A percentile compares a stretch with the other conserved stretches of the same genome.
These are phyloP conservation scores for Phymanthus crucifer DNA, from an alignment of 92 coral and sea anemone genomes.

Conservation along the genomic window DNA sequence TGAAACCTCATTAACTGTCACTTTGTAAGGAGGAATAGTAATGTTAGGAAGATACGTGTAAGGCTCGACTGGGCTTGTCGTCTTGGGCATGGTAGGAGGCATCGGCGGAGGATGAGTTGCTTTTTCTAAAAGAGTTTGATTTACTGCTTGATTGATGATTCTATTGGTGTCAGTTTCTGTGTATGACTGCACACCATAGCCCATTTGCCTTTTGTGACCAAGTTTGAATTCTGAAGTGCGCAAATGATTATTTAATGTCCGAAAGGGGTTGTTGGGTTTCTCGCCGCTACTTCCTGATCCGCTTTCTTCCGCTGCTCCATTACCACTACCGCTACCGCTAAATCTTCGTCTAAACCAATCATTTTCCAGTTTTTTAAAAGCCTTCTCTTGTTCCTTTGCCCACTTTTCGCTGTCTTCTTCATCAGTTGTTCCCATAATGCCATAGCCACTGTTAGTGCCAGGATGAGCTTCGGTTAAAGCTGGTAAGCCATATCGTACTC, in stretches of 20 bases:
- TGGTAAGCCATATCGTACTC: neutral
- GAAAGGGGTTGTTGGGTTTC: neutral
- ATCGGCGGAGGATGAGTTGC: constrained; percentile 36
- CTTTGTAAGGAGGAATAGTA: no score
- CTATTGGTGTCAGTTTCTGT: neutral
- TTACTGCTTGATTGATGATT: constrained; percentile 23
- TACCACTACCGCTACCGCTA: neutral
- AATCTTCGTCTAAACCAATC: neutral
- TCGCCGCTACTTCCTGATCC: constrained; percentile 16
- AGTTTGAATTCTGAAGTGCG: neutral
- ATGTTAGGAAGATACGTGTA: constrained; percentile 21
- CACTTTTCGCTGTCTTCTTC: constrained; percentile 54
- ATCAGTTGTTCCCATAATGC: constrained; percentile 48
- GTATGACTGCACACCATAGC: neutral
- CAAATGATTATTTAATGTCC: neutral
- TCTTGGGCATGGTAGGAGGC: constrained; percentile 34
- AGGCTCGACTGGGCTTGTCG: constrained; percentile 18
- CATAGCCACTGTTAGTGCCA: constrained; percentile 26
- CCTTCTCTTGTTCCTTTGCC: constrained; percentile 36
- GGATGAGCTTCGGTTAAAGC: constrained; percentile 10
- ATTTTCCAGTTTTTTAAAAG: constrained; percentile 10
- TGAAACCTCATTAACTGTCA: constrained; percentile 5
- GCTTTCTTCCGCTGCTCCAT: constrained; percentile 7
- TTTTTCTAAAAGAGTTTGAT: constrained; percentile 26
- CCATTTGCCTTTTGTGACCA: constrained; percentile 30